Conservation (phyloP, 2,113 vertebrate species). For the Erinaceus europaeus region DNA sequence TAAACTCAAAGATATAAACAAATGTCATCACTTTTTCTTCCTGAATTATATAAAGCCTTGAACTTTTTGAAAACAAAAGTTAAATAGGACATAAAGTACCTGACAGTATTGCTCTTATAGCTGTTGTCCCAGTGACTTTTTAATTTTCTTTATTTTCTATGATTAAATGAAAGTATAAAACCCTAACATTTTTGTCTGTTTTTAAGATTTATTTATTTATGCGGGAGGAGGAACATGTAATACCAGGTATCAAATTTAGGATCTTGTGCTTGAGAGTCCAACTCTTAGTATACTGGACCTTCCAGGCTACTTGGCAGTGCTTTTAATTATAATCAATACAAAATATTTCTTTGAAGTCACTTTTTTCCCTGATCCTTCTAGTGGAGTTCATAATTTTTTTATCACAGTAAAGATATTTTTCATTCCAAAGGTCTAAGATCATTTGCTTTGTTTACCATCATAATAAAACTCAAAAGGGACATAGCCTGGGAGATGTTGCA, state of each 20-base stretch:
- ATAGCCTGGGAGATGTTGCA: too few species aligned
- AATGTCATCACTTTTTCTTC: background rate
- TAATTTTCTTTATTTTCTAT: constrained; percentile 5
- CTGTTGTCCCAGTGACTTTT: background rate
- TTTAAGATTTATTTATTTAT: too few species aligned
- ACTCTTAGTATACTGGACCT: too few species aligned
- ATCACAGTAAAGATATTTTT: background rate
- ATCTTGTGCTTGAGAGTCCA: too few species aligned
- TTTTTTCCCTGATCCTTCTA: background rate
- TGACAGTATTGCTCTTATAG: constrained; percentile 25
- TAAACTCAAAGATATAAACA: constrained; percentile 1
- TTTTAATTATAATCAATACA: constrained; percentile 8
- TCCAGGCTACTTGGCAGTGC: background rate
- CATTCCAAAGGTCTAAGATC: constrained; percentile 17
- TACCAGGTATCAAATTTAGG: too few species aligned
- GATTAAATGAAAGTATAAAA: constrained; percentile 26
- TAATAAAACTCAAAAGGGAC: too few species aligned
- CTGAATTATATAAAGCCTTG: constrained; percentile 17
- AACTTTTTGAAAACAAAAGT: background rate
- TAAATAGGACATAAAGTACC: background rate
- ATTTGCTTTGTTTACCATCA: constrained; percentile 27
- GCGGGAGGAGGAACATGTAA: too few species aligned
- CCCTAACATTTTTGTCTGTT: too few species aligned
- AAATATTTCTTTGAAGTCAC: constrained; percentile 27
- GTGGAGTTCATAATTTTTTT: background rate